Percentiles rank a stretch among this genome's conserved stretches.
Conservation (phyloP, 2,113 vertebrate genomes). For the Atherinomorus stipes region DNA sequence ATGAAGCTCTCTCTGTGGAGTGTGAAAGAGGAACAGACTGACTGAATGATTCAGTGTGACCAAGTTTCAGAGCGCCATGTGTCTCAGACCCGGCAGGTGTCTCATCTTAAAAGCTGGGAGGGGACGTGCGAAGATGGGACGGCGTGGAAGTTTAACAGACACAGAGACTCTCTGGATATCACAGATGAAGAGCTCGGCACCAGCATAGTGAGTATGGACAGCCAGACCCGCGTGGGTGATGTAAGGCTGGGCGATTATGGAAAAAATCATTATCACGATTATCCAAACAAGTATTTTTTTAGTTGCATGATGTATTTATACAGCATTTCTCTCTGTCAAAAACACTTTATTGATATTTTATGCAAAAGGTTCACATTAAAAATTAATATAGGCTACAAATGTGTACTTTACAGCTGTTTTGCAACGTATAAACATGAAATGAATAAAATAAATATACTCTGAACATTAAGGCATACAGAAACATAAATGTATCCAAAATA, state of each 20-base stretch:
- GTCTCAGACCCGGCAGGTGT: constrained; percentile 77
- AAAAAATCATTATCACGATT: too few relatives aligned
- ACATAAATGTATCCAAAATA: too few relatives aligned
- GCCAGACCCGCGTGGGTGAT: background rate
- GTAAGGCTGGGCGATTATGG: background rate
- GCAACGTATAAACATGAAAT: too few relatives aligned
- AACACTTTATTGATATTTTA: too few relatives aligned
- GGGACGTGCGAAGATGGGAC: constrained; percentile 71
- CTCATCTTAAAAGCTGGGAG: constrained; percentile 77
- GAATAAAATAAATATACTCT: too few relatives aligned
- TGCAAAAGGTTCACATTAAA: too few relatives aligned
- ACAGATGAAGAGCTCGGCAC: constrained; percentile 81
- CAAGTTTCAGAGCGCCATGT: background rate
- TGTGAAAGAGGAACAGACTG: constrained; percentile 19
- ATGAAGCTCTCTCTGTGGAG: constrained; percentile 42
- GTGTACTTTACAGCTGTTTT: too few relatives aligned
- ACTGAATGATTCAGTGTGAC: constrained; percentile 9
- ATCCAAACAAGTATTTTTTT: too few relatives aligned
- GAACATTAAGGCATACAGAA: too few relatives aligned
- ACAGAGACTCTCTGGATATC: constrained; percentile 82
- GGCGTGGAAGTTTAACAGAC: constrained; percentile 75
- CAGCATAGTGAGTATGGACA: constrained; percentile 78
- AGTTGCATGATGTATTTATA: too few relatives aligned
- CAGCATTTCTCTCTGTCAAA: too few relatives aligned
- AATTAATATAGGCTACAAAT: too few relatives aligned